phyloP scores from a whole-genome alignment of 2,113 vertebrate species.

The Stigmatopora argus region DNA sequence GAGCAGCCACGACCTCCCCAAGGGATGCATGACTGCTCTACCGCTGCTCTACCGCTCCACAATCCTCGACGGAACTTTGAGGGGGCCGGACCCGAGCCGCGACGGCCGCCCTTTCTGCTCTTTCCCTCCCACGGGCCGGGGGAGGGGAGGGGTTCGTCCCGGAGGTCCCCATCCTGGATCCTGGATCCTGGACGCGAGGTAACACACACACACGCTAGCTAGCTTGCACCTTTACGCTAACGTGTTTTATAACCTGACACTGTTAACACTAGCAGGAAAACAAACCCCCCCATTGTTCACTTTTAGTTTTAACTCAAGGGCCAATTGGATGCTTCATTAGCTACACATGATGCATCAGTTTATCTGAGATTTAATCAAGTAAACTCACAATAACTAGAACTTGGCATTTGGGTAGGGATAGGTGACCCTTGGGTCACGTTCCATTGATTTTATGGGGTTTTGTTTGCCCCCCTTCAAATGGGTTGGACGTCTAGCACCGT shows the following conservation, averaged over 20 bases:
- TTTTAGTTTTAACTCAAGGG: not conserved
- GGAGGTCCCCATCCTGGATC: slow-evolving; percentile 6
- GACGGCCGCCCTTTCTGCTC: slow-evolving; percentile 29
- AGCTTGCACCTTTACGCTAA: not conserved
- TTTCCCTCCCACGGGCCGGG: slow-evolving; percentile 42
- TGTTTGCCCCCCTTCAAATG: no score
- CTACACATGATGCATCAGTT: not conserved
- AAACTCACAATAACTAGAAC: no score
- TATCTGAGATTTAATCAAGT: not conserved
- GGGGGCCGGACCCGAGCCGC: slow-evolving; percentile 34
- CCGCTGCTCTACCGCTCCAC: not conserved
- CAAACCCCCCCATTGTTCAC: not conserved
- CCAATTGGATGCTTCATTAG: not conserved
- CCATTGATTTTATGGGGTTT: no score
- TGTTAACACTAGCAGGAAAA: not conserved
- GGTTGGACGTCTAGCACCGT: no score
- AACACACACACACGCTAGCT: not conserved
- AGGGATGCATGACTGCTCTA: slow-evolving; percentile 47
- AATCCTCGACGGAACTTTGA: not conserved
- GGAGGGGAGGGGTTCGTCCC: not conserved
- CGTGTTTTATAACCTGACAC: not conserved
- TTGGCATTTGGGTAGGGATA: no score
- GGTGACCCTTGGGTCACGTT: no score
- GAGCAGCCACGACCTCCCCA: slow-evolving; percentile 58
- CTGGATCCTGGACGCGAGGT: slow-evolving; percentile 11